Conservation (phyloP, 2,797 vertebrate genomes). For the Esox masquinongy region DNA sequence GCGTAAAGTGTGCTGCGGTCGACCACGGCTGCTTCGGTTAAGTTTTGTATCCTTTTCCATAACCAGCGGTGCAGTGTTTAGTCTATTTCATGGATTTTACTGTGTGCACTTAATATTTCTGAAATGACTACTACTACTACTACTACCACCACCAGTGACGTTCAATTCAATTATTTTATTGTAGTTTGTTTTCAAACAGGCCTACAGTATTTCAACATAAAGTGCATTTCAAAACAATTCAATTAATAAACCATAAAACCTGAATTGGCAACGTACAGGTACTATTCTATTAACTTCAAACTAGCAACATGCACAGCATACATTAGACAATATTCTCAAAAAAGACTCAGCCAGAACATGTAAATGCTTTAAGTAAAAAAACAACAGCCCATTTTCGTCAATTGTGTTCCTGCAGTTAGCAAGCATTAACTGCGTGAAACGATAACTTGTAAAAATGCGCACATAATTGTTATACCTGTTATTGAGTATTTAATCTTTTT, state of each 20-base stretch:
- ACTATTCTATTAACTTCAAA: not conserved
- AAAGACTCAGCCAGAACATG: too few relatives aligned
- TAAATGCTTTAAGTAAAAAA: too few relatives aligned
- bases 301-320: not conserved
- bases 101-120: not conserved
- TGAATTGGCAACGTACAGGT: not conserved
- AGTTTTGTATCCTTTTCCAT: not conserved
- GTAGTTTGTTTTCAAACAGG: conserved; percentile 17
- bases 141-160: not conserved
- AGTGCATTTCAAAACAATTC: conserved; percentile 56
- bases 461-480: too few relatives aligned
- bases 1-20: too few relatives aligned
- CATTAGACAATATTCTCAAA: not conserved
- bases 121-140: not conserved
- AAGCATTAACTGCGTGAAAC: too few relatives aligned
- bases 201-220: conserved; percentile 44
- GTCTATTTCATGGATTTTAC: not conserved
- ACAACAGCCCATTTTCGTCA: too few relatives aligned
- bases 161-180: not conserved
- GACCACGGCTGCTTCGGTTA: too few relatives aligned
- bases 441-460: too few relatives aligned
- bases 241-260: conserved; percentile 28
- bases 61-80: not conserved
- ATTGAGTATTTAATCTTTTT: too few relatives aligned
- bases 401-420: too few relatives aligned